phyloP scores from a whole-genome alignment of 2,888 invertebrate genomes.

The Eurytoma californica region DNA sequence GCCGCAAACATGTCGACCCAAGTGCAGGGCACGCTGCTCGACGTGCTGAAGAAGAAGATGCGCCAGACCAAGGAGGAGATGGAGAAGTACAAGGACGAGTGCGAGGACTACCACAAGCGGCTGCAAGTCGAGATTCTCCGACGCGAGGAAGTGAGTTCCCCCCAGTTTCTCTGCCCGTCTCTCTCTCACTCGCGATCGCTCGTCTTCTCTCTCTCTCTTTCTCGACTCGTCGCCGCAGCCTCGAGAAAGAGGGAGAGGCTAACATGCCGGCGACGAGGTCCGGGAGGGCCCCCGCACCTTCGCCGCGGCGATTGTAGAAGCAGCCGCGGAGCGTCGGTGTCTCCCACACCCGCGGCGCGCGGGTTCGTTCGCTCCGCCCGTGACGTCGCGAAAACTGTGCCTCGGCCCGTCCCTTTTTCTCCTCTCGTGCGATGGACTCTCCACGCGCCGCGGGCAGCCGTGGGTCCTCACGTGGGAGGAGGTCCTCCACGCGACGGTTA shows the following conservation, averaged over 20 bases:
- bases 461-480: no score
- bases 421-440: no score
- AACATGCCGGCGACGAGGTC: no score
- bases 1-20: conserved; percentile 85
- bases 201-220: neutral
- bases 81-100: conserved; percentile 98
- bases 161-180: neutral
- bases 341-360: conserved; percentile 7
- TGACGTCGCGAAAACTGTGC: no score
- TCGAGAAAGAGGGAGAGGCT: no score
- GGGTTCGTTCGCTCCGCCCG: neutral
- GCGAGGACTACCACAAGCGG: conserved; percentile 96
- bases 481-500: no score
- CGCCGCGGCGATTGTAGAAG: no score
- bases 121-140: conserved; percentile 96
- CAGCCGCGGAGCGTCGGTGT: no score
- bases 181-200: conserved; percentile 1
- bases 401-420: no score
- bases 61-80: conserved; percentile 98
- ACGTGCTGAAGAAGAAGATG: conserved; percentile 99
- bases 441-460: no score
- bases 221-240: neutral
- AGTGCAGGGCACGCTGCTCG: conserved; percentile 94
- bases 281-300: no score
- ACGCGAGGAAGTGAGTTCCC: conserved; percentile 96